Conservation (phyloP, 2,797 vertebrate species). For the Tauraco hartlaubi region DNA sequence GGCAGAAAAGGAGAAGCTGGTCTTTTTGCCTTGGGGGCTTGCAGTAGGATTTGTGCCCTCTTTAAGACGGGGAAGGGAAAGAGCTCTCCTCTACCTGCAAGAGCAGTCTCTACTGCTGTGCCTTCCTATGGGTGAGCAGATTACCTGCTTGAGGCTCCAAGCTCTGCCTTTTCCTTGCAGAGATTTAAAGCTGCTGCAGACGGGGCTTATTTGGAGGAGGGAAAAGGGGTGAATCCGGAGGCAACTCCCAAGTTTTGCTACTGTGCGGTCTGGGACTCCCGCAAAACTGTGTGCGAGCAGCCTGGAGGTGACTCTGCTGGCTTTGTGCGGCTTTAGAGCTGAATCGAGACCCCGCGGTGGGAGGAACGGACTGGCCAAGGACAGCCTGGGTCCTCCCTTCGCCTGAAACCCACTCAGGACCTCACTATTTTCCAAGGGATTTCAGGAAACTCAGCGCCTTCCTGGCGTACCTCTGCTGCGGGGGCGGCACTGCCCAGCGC, state of each 20-base stretch:
- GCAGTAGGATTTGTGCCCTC: constrained; percentile 2
- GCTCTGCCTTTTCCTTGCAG: background rate
- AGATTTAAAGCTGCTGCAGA: background rate
- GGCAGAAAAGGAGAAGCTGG: background rate
- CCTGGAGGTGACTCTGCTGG: constrained; percentile 20
- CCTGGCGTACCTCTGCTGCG: background rate
- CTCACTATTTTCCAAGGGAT: background rate
- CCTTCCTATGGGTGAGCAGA: background rate
- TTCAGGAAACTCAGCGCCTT: background rate
- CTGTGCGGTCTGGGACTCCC: background rate
- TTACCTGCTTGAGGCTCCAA: background rate
- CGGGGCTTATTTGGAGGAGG: background rate
- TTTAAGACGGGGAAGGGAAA: background rate
- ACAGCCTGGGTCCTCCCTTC: background rate
- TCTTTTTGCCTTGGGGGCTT: background rate
- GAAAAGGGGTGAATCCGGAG: background rate
- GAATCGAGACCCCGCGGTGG: background rate
- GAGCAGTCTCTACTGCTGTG: background rate
- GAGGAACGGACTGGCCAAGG: background rate
- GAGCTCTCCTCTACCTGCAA: constrained; percentile 27
- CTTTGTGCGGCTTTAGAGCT: background rate
- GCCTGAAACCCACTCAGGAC: background rate
- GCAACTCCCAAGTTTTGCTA: background rate
- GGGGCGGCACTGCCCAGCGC: background rate
- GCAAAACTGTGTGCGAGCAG: background rate